Evolutionary conservation across 2,797 vertebrate genomes (phyloP).

Genomic region (Caiman crocodilus): DNA sequence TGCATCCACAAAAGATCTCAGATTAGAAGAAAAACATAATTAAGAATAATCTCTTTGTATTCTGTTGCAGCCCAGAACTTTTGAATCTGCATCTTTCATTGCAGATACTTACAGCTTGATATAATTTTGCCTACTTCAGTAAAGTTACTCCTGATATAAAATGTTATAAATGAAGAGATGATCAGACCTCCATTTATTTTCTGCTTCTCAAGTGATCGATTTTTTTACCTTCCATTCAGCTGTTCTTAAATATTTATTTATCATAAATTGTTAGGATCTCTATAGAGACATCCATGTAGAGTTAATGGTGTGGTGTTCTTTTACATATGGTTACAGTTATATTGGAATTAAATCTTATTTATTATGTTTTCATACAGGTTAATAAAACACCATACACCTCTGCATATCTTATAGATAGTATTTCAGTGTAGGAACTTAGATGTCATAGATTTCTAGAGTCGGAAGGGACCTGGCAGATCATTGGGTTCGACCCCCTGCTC

Average conservation of each 20-base stretch:
- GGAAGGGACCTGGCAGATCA: no score
- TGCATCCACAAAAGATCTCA: not conserved
- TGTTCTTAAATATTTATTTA: not conserved
- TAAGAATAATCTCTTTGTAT: not conserved
- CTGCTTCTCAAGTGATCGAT: not conserved
- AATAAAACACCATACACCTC: not conserved
- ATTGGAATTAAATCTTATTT: not conserved
- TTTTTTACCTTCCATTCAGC: not conserved
- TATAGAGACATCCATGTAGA: not conserved
- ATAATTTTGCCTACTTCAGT: not conserved
- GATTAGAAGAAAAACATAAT: not conserved
- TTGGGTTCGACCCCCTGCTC: no score
- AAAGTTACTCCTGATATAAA: not conserved
- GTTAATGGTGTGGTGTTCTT: not conserved
- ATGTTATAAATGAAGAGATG: not conserved
- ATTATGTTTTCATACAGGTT: not conserved
- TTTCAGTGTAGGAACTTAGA: not conserved
- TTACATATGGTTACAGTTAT: not conserved
- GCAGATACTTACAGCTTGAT: not conserved
- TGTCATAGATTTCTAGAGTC: no score
- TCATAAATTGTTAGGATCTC: not conserved
- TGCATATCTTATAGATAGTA: not conserved
- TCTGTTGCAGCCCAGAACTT: fast-evolving
- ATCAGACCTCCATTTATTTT: not conserved
- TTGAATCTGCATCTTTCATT: not conserved